Evolutionary conservation across 2,888 invertebrate species (phyloP).

Genomic region (Epiblema foenella): DNA sequence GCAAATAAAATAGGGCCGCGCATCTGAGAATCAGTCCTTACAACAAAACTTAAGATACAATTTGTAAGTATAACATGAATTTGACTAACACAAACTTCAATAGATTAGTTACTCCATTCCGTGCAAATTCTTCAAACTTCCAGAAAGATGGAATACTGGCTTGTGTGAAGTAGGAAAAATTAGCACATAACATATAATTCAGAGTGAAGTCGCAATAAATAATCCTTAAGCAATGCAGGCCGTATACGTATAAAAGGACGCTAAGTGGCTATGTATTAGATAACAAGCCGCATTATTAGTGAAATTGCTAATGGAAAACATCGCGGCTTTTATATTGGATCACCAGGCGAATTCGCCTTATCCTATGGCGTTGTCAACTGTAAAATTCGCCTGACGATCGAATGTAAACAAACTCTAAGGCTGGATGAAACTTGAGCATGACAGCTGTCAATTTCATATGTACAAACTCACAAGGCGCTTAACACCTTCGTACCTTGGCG

Average conservation of each 20-base stretch:
- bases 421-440: not conserved
- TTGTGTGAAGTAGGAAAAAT: conserved; percentile 13
- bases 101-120: conserved; percentile 26
- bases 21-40: conserved; percentile 36
- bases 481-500: too few species aligned
- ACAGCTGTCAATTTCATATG: not conserved
- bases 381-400: not conserved
- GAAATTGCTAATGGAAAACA: conserved; percentile 1
- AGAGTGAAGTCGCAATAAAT: conserved; percentile 49
- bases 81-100: conserved; percentile 39
- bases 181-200: conserved; percentile 6
- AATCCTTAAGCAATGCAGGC: conserved; percentile 46
- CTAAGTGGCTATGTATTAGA: not conserved
- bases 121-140: conserved; percentile 11
- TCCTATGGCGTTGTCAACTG: not conserved
- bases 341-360: not conserved
- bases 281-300: not conserved
- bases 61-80: conserved; percentile 39
- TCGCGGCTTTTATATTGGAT: not conserved
- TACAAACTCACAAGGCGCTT: not conserved
- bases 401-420: not conserved
- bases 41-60: conserved; percentile 39
- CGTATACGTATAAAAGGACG: conserved; percentile 3
- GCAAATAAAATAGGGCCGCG: conserved; percentile 28
- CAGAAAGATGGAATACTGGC: conserved; percentile 1